Evolutionary conservation across 92 coral and sea anemone genomes (phyloP).

Genomic region (Phenganax subtilis): DNA sequence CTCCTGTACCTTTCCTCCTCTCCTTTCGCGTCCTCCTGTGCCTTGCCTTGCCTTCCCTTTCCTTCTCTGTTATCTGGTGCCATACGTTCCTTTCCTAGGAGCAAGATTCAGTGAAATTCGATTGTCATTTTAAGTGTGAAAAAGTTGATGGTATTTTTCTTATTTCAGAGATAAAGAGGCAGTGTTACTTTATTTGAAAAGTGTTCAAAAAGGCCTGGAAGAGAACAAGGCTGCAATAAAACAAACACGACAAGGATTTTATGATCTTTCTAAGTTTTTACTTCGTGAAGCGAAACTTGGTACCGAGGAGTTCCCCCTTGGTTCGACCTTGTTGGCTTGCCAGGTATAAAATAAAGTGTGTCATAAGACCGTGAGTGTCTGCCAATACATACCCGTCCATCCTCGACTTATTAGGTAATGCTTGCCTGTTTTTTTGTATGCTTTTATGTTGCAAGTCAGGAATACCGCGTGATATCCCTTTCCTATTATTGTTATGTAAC

Average conservation of each 20-base stretch:
- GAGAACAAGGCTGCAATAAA: constrained; percentile 92
- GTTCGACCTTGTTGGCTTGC: constrained; percentile 82
- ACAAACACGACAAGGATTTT: constrained; percentile 66
- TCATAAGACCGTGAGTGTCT: too few species aligned
- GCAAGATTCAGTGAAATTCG: too few species aligned
- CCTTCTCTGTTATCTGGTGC: too few species aligned
- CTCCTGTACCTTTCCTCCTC: too few species aligned
- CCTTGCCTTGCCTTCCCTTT: too few species aligned
- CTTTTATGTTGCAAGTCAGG: too few species aligned
- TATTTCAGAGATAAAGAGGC: constrained; percentile 77
- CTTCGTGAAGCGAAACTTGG: constrained; percentile 76
- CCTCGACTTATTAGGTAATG: not conserved
- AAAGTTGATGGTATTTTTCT: not conserved
- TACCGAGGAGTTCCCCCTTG: constrained; percentile 67
- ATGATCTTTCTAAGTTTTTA: constrained; percentile 71
- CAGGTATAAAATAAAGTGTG: constrained; percentile 49
- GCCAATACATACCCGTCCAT: too few species aligned
- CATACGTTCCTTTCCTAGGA: too few species aligned
- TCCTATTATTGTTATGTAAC: too few species aligned
- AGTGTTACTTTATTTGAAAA: constrained; percentile 66
- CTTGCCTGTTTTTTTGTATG: not conserved
- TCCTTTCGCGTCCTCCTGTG: too few species aligned
- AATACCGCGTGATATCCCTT: too few species aligned
- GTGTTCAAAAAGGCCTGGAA: constrained; percentile 82
- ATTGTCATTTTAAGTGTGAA: not conserved